These are phyloP conservation scores for Dendrolimus houi DNA, from an alignment of 2,888 invertebrate species.

Conservation along the genomic window DNA sequence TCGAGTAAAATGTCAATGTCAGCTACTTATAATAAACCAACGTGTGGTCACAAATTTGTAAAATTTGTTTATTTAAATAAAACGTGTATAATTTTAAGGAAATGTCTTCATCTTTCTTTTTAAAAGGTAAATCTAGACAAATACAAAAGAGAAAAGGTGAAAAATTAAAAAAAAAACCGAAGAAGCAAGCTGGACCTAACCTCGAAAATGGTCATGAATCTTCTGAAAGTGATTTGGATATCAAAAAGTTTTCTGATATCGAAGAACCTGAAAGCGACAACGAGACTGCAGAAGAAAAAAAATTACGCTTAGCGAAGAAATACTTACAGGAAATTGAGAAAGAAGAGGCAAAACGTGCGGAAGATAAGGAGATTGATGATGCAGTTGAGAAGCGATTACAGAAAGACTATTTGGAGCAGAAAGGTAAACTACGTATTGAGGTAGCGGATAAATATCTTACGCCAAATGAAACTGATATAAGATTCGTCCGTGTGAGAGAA, in stretches of 20 bases:
- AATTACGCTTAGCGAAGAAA: conserved; percentile 90
- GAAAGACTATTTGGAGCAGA: conserved; percentile 90
- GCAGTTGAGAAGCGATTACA: conserved; percentile 85
- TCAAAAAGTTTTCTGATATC: conserved; percentile 68
- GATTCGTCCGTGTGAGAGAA: conserved; percentile 82
- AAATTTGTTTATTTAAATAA: neutral
- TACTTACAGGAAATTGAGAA: conserved; percentile 91
- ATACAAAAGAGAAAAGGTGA: conserved; percentile 73
- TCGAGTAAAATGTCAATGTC: too few relatives aligned
- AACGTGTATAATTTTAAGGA: neutral
- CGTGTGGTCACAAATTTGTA: too few relatives aligned
- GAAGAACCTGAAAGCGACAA: conserved; percentile 78
- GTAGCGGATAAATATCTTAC: conserved; percentile 79
- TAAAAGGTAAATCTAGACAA: conserved; percentile 76
- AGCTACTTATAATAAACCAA: too few relatives aligned
- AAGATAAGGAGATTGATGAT: conserved; percentile 78
- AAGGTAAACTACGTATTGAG: conserved; percentile 85
- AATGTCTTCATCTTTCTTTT: conserved; percentile 77
- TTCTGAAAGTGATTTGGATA: conserved; percentile 79
- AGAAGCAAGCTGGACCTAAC: conserved; percentile 50
- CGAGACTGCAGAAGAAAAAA: conserved; percentile 94
- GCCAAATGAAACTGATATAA: conserved; percentile 46
- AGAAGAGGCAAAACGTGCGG: conserved; percentile 83
- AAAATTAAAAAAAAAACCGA: conserved; percentile 50
- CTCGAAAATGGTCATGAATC: conserved; percentile 78